A percentile compares a stretch with the other conserved stretches of the same genome.
These are phyloP conservation scores for Podargus strigoides DNA, from an alignment of 2,797 vertebrate species.

Conservation along the genomic window DNA sequence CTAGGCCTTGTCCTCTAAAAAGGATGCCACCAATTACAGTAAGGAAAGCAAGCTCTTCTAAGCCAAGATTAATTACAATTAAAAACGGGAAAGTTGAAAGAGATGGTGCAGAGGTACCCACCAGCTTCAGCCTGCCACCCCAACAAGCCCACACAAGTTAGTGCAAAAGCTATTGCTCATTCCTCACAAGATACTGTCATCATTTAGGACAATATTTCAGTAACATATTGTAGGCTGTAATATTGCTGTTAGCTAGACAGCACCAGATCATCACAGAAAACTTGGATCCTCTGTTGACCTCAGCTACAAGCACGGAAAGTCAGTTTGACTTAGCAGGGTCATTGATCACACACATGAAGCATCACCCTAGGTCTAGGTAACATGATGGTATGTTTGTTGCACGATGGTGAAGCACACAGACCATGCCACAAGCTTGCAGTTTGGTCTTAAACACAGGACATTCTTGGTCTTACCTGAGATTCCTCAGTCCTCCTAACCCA, in stretches of 20 bases:
- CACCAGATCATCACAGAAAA: not conserved
- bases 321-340: not conserved
- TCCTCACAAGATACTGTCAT: not conserved
- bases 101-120: not conserved
- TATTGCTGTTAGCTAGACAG: not conserved
- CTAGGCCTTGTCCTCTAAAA: not conserved
- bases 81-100: not conserved
- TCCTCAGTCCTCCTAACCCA: conserved; percentile 66
- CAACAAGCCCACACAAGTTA: not conserved
- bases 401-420: not conserved
- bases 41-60: not conserved
- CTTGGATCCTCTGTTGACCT: not conserved
- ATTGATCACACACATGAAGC: not conserved
- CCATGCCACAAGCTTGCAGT: not conserved
- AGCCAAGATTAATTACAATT: not conserved
- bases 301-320: not conserved
- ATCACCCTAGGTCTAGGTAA: not conserved
- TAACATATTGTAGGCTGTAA: not conserved
- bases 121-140: not conserved
- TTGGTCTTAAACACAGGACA: not conserved
- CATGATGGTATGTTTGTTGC: rapidly evolving
- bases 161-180: not conserved
- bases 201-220: not conserved
- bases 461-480: conserved; percentile 70
- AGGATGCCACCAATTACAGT: not conserved